Evolutionary conservation across 2,797 vertebrate species (phyloP), one percentile per base, ranked within the genome.

Genomic region (Heteromormyrus szaboi): DNA sequence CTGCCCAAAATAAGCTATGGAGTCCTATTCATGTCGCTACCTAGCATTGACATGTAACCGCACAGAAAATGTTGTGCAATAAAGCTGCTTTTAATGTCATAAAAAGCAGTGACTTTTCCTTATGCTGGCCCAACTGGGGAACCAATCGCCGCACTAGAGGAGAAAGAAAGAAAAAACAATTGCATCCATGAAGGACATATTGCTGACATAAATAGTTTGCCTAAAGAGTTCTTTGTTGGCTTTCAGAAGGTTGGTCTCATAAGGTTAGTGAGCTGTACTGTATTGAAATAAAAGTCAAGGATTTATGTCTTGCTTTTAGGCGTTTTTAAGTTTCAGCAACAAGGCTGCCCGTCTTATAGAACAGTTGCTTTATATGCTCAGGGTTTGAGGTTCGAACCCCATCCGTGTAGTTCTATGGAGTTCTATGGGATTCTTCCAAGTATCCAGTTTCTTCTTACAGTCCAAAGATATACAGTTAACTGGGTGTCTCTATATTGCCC

Each of bases 201-300:
- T 51, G 72, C 50, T 79, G 17, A 83, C 59, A 87, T 79, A 85
- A 79, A 51, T 41, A 1, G 56, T 8, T 48, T 79, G 90, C 93
- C 93, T 91, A 92, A 90, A 92, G 92, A 92, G 91, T 91, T 91
- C 91, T 90, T 91, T 89, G 89, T 89, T 90, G 91, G 90, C 90
- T 88, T 89, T 90, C 92, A 88, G 91, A 90, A 92, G 93, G 93
- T 92, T 92, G 89, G 76, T 62, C 41, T 88, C 91, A 88, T 62
- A 76, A 90, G 88, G 90, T 88, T 89, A 90, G 54, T 72, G 11
- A 72, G 65, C 29, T 33, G 65, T 33, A 72, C 65, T 37, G 29
- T 72, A 72, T 72, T 72, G 65, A 33, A 72, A 72, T 72, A 37
- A 72, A 56, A 51, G 65, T 88, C 90, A 90, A 88, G 89, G 90